Conservation (phyloP, 2,888 invertebrate species). For the Ochropleura leucogaster region DNA sequence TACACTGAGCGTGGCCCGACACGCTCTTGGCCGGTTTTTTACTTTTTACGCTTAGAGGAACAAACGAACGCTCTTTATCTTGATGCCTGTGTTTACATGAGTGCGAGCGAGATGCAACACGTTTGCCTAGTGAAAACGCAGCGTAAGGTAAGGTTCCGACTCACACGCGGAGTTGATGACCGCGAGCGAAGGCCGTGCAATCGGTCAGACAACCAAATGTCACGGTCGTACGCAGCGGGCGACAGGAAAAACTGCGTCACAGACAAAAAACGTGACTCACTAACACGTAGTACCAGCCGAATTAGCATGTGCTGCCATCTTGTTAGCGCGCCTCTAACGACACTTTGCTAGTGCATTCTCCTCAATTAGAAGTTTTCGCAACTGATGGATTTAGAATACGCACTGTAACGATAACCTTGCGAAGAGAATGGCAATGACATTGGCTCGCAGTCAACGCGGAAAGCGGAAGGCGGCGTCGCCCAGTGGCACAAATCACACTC, state of each 20-base stretch:
- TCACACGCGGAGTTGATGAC: constrained; percentile 87
- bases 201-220: constrained; percentile 90
- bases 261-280: constrained; percentile 87
- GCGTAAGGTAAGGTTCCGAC: constrained; percentile 80
- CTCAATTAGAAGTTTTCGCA: constrained; percentile 69
- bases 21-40: too few species aligned
- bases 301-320: constrained; percentile 72
- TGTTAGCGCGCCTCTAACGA: constrained; percentile 46
- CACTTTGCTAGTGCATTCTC: constrained; percentile 38
- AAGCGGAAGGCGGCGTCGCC: constrained; percentile 78
- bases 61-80: constrained; percentile 72
- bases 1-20: too few species aligned
- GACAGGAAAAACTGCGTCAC: constrained; percentile 87
- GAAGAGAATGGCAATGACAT: constrained; percentile 87
- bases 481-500: constrained; percentile 68
- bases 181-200: constrained; percentile 89
- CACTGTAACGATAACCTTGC: constrained; percentile 78
- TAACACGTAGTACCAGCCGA: constrained; percentile 57
- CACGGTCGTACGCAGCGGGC: constrained; percentile 84
- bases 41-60: constrained; percentile 68
- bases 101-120: constrained; percentile 72
- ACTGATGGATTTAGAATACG: constrained; percentile 70
- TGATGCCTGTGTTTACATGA: constrained; percentile 62
- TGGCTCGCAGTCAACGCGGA: constrained; percentile 81
- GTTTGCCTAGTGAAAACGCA: constrained; percentile 77